Evolutionary conservation across 2,888 invertebrate genomes (phyloP).

Genomic region (Dendrolimus houi): DNA sequence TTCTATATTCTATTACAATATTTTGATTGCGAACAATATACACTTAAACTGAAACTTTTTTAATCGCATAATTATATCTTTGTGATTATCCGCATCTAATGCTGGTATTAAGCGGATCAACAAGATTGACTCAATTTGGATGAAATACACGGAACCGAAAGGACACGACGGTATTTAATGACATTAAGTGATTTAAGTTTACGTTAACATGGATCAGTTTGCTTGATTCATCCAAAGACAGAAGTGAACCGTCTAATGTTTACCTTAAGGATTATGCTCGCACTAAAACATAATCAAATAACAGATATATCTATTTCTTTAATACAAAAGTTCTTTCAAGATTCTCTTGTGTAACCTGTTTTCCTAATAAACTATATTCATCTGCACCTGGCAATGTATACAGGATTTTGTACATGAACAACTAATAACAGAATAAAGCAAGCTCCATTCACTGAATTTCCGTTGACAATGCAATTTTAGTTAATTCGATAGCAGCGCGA

Average conservation of each 20-base stretch:
- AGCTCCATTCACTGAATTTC: constrained; percentile 22
- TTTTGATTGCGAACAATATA: constrained; percentile 3
- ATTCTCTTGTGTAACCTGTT: too few relatives aligned
- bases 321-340: too few relatives aligned
- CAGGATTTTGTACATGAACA: not conserved
- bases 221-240: not conserved
- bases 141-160: not conserved
- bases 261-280: too few relatives aligned
- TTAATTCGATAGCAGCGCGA: constrained; percentile 48
- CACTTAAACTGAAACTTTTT: not conserved
- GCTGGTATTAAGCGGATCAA: too few relatives aligned
- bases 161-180: not conserved
- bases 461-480: constrained; percentile 65
- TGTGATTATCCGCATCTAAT: not conserved
- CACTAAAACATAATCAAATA: too few relatives aligned
- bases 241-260: too few relatives aligned
- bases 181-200: not conserved
- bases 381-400: too few relatives aligned
- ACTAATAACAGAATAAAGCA: constrained; percentile 1
- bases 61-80: constrained; percentile 3
- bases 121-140: not conserved
- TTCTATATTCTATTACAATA: constrained; percentile 3
- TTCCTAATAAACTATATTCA: too few relatives aligned
- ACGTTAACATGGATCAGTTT: not conserved
- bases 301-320: too few relatives aligned